Base-by-base conservation (phyloP, 1,140 invertebrate genomes). In the Medauroidea extradentata region DNA sequence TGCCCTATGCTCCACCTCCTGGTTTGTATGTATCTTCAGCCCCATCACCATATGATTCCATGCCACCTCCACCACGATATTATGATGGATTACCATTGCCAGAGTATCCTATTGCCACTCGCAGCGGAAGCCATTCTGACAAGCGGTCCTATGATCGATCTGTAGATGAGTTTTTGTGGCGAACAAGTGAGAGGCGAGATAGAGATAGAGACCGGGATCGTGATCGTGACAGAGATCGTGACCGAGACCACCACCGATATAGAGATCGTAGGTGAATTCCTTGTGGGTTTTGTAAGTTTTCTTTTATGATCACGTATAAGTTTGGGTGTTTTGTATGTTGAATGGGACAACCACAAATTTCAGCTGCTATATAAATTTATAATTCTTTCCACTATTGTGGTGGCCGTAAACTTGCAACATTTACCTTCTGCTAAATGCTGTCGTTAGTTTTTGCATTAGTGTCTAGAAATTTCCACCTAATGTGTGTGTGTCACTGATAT, bases 161-260 rank as follows among this genome's bases (percentile, higher is more conserved):
- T 57, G 93, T 96, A 25, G 91, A 93, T 73, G 91, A 94, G 70
- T 94, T 94, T 72, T 77, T 94, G 44, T 90, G 92, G 82, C 84
- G 93, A 68, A 94, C 90, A 54, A 81, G 77, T 58, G 85, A 85
- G 59, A 74, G 83, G 46, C 79, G 78, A 46, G 65, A 70, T 48
- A 68, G 71, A 23, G 77, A 78, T 42, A 25, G 61, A 13, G 53
- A 61, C 13, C 34, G 39, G 9, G 59, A 62, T 57, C 59, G 67
- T 9, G 65, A 69, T 38, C 41, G 66, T 25, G 64, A 67, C 11
- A 34, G 64, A 2, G 65, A 70, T 50, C 68, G 71, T 24, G 77
- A 78, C 41, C 34, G 61, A 14, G 53, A 61, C 7, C 34, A 43
- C 13, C 62, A 62, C 54, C 59, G 67, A 9, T 66, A 69, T 38